Evolutionary conservation across 1,140 invertebrate species (phyloP).

Genomic region (Solen grandis): DNA sequence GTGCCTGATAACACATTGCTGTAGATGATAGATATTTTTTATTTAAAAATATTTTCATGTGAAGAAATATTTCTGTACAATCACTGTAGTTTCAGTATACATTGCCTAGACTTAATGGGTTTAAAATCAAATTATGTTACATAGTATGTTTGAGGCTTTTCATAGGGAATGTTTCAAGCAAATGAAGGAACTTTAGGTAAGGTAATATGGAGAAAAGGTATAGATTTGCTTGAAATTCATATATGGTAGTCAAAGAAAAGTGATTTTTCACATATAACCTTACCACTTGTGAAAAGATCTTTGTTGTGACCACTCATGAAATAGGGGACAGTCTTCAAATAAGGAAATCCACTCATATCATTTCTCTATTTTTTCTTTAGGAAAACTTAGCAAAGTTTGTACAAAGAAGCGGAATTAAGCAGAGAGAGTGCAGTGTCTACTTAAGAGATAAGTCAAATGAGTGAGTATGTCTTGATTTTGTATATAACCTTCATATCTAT

Average conservation of each 20-base stretch:
- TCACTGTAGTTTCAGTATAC: no score
- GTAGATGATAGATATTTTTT: no score
- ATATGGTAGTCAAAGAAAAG: background rate
- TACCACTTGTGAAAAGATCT: background rate
- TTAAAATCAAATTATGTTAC: no score
- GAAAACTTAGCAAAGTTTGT: constrained; percentile 34
- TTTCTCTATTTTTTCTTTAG: constrained; percentile 29
- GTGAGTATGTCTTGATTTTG: constrained; percentile 4
- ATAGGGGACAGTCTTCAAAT: no score
- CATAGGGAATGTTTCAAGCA: no score
- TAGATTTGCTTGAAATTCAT: background rate
- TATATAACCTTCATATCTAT: background rate
- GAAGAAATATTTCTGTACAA: no score
- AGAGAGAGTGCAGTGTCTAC: constrained; percentile 39
- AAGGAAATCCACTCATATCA: no score
- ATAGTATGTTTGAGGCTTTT: no score
- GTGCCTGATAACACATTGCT: no score
- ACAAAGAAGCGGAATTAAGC: constrained; percentile 5
- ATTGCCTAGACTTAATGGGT: no score
- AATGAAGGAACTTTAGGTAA: background rate
- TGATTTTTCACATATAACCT: background rate
- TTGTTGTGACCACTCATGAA: no score
- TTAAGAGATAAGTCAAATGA: constrained; percentile 6
- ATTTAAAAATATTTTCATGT: no score
- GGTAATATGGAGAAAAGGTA: background rate